These are phyloP conservation scores for Drosophila novamexicana DNA, from an alignment of 1,140 invertebrate genomes.

Conservation along the genomic window DNA sequence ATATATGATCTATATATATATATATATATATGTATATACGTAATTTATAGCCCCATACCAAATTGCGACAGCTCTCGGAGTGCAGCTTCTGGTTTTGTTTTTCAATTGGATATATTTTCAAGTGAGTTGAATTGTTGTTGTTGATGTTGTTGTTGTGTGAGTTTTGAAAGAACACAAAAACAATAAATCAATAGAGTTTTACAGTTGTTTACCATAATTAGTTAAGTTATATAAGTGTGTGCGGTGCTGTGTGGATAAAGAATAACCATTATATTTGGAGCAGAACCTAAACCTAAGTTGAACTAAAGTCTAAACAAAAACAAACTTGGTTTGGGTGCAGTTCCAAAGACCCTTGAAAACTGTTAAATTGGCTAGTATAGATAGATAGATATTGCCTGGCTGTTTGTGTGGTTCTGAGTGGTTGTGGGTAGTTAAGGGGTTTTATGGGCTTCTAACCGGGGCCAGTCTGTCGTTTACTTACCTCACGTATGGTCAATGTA, in stretches of 20 bases:
- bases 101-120: constrained; percentile 48
- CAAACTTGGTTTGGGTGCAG: constrained; percentile 20
- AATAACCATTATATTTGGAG: constrained; percentile 13
- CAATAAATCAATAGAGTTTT: constrained; percentile 48
- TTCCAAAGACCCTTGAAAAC: constrained; percentile 38
- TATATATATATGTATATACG: constrained; percentile 19
- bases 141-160: constrained; percentile 34
- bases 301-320: constrained; percentile 20
- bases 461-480: constrained; percentile 84
- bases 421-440: constrained; percentile 9
- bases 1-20: constrained; percentile 28
- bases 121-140: constrained; percentile 30
- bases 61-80: constrained; percentile 84
- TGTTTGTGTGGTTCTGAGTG: constrained; percentile 22
- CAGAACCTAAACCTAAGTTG: constrained; percentile 27
- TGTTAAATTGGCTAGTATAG: constrained; percentile 16
- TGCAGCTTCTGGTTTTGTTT: constrained; percentile 82
- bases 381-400: constrained; percentile 19
- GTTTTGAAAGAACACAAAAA: constrained; percentile 58
- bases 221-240: constrained; percentile 22
- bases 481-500: constrained; percentile 95
- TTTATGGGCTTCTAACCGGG: constrained; percentile 2
- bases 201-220: constrained; percentile 33
- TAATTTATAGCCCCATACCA: constrained; percentile 76
- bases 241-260: constrained; percentile 38